Percentiles rank a stretch among this genome's conserved stretches.
Conservation (phyloP, 2,113 vertebrate species). For the Phylloscopus whistleri region DNA sequence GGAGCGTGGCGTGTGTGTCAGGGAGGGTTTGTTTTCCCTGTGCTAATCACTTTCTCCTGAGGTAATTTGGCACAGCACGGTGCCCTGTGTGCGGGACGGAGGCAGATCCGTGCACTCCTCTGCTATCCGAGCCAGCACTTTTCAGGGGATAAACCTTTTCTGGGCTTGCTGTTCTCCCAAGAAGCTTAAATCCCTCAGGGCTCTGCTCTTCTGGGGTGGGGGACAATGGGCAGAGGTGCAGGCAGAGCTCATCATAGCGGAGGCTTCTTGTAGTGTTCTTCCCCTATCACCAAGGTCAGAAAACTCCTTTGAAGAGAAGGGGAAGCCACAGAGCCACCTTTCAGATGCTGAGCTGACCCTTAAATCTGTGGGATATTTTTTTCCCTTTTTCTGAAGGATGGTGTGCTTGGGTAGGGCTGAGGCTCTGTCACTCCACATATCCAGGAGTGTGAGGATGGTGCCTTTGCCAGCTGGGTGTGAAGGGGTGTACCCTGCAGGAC, state of each 20-base stretch:
- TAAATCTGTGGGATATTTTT: neutral
- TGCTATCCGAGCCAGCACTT: neutral
- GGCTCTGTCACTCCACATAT: neutral
- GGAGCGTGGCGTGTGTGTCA: rapidly evolving
- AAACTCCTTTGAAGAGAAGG: neutral
- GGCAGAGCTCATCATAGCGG: neutral
- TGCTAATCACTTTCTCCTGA: neutral
- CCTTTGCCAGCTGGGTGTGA: neutral
- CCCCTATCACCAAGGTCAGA: neutral
- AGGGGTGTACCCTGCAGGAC: neutral
- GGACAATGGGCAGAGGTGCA: neutral
- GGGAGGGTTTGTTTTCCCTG: neutral
- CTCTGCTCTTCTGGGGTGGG: neutral
- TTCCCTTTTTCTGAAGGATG: neutral
- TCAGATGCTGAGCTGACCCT: neutral
- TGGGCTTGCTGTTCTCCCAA: neutral
- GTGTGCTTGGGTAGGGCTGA: neutral
- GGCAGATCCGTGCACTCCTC: neutral
- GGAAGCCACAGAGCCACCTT: neutral
- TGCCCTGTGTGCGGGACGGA: neutral
- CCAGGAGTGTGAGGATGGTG: neutral
- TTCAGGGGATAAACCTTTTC: neutral
- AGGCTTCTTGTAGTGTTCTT: neutral
- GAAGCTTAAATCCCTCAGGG: neutral
- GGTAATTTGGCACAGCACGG: rapidly evolving